These are phyloP conservation scores for Apoderus coryli DNA, from an alignment of 2,888 invertebrate species.

Conservation along the genomic window DNA sequence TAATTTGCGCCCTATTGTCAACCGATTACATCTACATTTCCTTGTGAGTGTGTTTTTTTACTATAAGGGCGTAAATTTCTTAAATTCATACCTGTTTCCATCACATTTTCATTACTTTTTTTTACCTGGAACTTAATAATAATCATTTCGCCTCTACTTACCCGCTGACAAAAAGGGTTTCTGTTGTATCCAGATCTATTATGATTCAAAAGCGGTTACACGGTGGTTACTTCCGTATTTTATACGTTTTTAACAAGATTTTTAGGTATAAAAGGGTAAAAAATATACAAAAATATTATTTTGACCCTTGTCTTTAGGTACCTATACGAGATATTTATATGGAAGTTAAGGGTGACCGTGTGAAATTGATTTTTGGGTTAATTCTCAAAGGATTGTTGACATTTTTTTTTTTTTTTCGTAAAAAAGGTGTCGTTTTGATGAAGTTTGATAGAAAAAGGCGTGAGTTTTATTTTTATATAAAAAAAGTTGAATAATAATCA, in stretches of 20 bases:
- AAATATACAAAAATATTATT: slow-evolving; percentile 19
- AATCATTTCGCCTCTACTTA: no score
- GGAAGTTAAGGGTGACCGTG: slow-evolving; percentile 26
- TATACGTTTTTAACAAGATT: slow-evolving; percentile 28
- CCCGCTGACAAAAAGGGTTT: slow-evolving; percentile 18
- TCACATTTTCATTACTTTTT: slow-evolving; percentile 10
- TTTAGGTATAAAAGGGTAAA: slow-evolving; percentile 21
- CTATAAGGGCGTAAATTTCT: no score
- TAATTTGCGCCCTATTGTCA: no score
- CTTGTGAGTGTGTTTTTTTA: no score
- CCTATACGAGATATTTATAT: no score
- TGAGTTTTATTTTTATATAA: no score
- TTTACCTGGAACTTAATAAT: neutral
- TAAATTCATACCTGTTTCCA: slow-evolving; percentile 15
- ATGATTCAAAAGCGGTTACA: slow-evolving; percentile 27
- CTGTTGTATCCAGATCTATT: slow-evolving; percentile 13
- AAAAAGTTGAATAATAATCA: slow-evolving; percentile 1
- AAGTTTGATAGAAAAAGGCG: slow-evolving; percentile 11
- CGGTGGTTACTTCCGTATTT: slow-evolving; percentile 27
- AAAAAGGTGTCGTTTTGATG: slow-evolving; percentile 9
- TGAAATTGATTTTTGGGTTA: slow-evolving; percentile 24
- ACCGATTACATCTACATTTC: no score
- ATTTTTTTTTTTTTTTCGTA: no score
- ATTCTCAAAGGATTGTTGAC: slow-evolving; percentile 14
- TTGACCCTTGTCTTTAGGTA: slow-evolving; percentile 20